Base-by-base conservation (phyloP, 1,140 invertebrate species). In the Tetranychus urticae region DNA sequence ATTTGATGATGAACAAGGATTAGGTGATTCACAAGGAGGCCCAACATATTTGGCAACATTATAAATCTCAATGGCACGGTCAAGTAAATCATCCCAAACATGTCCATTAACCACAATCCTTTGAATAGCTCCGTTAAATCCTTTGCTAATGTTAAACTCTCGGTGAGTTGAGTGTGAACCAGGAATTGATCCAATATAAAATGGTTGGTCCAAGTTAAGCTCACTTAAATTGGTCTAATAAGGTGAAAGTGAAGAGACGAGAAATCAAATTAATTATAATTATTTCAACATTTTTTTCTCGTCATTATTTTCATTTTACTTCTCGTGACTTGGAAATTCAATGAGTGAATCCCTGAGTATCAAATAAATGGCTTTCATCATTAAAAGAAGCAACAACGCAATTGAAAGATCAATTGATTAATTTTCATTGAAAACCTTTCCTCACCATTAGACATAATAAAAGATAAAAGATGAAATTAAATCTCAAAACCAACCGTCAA, bases 121-220 rank as follows among this genome's bases (percentile, higher is more conserved):
- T 74, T 91, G 87, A 64, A 92, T 78, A 5, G 84, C 84, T 56
- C 88, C 88, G 68, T 80, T 78, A 64, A 90, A 82, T 67, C 84
- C 83, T 66, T 78, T 79, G 62, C 77, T 77, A 58, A 83, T 78
- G 23, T 80, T 81, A 8, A 83, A 79, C 58, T 86, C 78, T 61
- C 79, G 76, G 70, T 84, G 83, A 34, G 85, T 74, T 67, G 82
- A 78, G 62, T 79, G 76, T 73, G 79, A 80, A 55, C 79, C 78
- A 61, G 82, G 80, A 61, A 85, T 77, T 34, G 86, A 87, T 67
- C 88, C 88, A 63, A 93, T 76, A 67, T 83, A 90, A 23, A 91
- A 74, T 33, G 83, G 82, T 65, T 83, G 77, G 61, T 85, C 83
- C 12, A 93, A 73, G 73, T 90, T 89, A 13, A 91, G 75, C 68